Conservation (phyloP, 2,113 vertebrate species). For the Microcebus lehilahytsara region DNA sequence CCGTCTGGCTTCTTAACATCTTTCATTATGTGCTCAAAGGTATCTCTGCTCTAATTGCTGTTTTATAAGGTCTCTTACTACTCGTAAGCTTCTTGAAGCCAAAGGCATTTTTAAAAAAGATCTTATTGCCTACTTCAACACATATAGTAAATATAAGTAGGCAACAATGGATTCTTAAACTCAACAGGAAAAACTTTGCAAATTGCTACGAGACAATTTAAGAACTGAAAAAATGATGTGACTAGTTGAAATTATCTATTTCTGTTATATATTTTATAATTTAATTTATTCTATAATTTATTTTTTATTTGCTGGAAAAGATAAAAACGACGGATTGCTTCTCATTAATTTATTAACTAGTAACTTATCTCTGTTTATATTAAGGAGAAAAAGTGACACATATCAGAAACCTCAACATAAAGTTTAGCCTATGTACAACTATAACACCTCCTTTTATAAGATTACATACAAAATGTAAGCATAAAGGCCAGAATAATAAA, state of each 20-base stretch:
- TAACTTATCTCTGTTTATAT: neutral
- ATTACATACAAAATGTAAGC: neutral
- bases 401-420: neutral
- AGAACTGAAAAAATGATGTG: neutral
- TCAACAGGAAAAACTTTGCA: neutral
- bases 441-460: neutral
- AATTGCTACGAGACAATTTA: constrained; percentile 25
- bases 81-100: neutral
- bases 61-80: neutral
- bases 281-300: neutral
- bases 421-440: neutral
- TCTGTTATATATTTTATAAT: neutral
- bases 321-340: neutral
- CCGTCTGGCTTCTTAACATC: neutral
- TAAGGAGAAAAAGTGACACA: neutral
- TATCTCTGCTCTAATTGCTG: neutral
- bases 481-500: neutral
- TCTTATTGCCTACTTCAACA: neutral
- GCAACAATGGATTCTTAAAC: neutral
- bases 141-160: neutral
- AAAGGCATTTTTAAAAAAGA: neutral
- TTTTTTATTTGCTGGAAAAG: constrained; percentile 9
- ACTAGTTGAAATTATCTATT: neutral
- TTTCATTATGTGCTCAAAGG: neutral
- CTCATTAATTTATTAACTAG: constrained; percentile 8